Percentiles rank a stretch among this genome's conserved stretches.
Conservation (phyloP, 2,113 vertebrate genomes). For the Lathamus discolor region DNA sequence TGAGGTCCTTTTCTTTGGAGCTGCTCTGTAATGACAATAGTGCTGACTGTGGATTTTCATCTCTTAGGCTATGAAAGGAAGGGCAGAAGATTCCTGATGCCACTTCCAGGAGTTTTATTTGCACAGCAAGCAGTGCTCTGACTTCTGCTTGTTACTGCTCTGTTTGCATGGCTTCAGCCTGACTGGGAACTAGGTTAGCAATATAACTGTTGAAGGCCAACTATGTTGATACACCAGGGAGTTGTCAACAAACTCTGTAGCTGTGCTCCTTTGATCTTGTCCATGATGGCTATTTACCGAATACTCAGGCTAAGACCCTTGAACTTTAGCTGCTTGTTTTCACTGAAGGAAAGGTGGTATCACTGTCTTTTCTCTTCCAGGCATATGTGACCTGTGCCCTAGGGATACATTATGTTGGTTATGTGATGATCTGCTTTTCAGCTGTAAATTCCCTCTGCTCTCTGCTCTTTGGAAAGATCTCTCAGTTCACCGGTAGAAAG, state of each 20-base stretch:
- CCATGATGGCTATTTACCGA: background rate
- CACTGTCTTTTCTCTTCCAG: slow-evolving; percentile 64
- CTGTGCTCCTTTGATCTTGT: background rate
- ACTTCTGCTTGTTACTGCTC: background rate
- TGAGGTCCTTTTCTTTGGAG: background rate
- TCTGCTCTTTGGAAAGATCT: slow-evolving; percentile 81
- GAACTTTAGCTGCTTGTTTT: background rate
- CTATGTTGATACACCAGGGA: background rate
- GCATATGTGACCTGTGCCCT: slow-evolving; percentile 89
- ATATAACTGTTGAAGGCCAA: background rate
- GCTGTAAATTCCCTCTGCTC: slow-evolving; percentile 86
- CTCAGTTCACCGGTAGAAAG: slow-evolving; percentile 79
- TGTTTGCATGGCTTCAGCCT: background rate
- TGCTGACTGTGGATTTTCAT: background rate
- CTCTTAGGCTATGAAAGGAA: background rate
- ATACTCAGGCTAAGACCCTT: background rate
- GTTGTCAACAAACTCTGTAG: background rate
- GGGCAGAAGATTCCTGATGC: background rate
- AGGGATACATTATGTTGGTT: slow-evolving; percentile 90
- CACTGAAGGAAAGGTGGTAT: background rate
- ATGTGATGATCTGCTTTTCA: slow-evolving; percentile 91
- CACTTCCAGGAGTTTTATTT: background rate
- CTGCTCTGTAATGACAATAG: background rate
- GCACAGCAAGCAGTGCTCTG: background rate
- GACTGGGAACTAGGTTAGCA: background rate